These are phyloP conservation scores for Setipinna tenuifilis DNA, from an alignment of 2,797 vertebrate species.

Conservation along the genomic window DNA sequence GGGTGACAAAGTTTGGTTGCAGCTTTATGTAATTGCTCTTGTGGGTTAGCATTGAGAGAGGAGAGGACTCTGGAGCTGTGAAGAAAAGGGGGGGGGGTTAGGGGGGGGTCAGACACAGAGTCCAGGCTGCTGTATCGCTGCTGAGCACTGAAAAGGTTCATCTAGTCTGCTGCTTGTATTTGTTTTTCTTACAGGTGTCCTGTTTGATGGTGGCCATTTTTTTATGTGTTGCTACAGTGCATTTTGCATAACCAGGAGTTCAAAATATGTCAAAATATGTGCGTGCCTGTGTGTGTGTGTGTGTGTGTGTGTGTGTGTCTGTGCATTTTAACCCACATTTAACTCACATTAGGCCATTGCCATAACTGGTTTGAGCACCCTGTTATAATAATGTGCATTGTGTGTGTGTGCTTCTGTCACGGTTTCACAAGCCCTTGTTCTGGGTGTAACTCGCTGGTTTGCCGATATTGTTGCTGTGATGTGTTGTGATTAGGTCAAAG, in stretches of 20 bases:
- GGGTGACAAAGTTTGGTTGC: background rate
- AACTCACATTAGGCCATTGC: slow-evolving; percentile 5
- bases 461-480: background rate
- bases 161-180: slow-evolving; percentile 16
- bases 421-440: background rate
- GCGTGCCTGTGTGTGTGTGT: background rate
- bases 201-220: slow-evolving; percentile 44
- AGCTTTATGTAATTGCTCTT: background rate
- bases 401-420: slow-evolving; percentile 12
- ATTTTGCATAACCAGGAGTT: background rate
- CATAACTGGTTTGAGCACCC: background rate
- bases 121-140: background rate
- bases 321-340: background rate
- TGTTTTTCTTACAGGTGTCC: slow-evolving; percentile 33
- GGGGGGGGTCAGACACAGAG: background rate
- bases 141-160: background rate
- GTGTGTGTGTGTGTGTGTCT: background rate
- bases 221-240: slow-evolving; percentile 19
- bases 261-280: background rate
- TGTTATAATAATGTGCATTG: background rate
- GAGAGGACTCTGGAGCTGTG: background rate
- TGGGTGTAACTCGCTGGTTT: background rate
- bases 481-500: slow-evolving; percentile 21
- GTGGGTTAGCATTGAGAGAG: background rate
- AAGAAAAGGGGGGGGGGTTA: background rate